A percentile compares a stretch with the other conserved stretches of the same genome.
phyloP scores from a whole-genome alignment of 2,888 invertebrate genomes.

The Apamea epomidion region DNA sequence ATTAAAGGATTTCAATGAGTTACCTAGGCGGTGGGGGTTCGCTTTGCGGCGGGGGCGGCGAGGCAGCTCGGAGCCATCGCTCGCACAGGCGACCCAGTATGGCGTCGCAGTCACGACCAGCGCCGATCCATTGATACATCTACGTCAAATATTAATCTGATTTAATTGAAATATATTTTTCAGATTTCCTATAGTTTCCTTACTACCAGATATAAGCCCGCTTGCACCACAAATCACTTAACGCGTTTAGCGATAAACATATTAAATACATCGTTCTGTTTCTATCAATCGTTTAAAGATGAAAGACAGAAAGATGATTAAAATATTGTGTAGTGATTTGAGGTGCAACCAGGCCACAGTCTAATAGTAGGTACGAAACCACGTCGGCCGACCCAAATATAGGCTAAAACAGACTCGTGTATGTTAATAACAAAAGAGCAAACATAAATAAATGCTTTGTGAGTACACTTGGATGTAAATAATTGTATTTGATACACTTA shows the following conservation, averaged over 20 bases:
- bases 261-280: not conserved
- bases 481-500: not conserved
- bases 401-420: not conserved
- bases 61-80: constrained; percentile 93
- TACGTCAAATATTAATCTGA: constrained; percentile 60
- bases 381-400: not conserved
- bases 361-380: not conserved
- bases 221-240: not conserved
- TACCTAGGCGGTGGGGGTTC: constrained; percentile 83
- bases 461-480: not conserved
- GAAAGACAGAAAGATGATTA: not conserved
- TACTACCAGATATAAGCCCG: not conserved
- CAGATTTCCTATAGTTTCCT: not conserved
- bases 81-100: constrained; percentile 94
- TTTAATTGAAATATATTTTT: not conserved
- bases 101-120: constrained; percentile 96
- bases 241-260: not conserved
- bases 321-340: not conserved
- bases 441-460: not conserved
- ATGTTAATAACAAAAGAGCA: not conserved
- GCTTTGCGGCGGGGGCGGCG: constrained; percentile 73
- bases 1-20: not conserved
- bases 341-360: not conserved
- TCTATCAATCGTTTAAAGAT: not conserved
- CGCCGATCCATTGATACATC: constrained; percentile 98